Conservation (phyloP, 2,888 invertebrate genomes). For the Eristalinus aeneus region DNA sequence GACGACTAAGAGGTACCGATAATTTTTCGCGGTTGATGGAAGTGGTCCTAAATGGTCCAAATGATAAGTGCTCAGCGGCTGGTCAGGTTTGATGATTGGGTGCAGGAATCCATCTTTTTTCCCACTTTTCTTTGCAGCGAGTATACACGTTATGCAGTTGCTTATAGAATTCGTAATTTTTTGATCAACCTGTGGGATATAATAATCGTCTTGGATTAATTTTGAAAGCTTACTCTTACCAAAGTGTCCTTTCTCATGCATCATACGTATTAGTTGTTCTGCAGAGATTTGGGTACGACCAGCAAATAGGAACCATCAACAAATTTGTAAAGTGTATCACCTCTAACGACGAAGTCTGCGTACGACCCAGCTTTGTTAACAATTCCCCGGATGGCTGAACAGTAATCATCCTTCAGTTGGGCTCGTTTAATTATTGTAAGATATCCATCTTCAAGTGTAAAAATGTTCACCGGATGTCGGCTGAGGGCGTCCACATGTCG, state of each 20-base stretch:
- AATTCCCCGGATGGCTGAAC: too few species aligned
- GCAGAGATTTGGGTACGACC: neutral
- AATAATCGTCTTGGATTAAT: slow-evolving; percentile 35
- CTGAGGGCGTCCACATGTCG: slow-evolving; percentile 72
- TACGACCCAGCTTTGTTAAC: neutral
- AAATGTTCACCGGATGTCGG: neutral
- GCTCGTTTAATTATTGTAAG: neutral
- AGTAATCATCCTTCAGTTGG: too few species aligned
- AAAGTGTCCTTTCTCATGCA: too few species aligned
- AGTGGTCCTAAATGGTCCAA: slow-evolving; percentile 76
- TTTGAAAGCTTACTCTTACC: slow-evolving; percentile 25
- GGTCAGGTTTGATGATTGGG: slow-evolving; percentile 73
- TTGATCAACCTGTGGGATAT: slow-evolving; percentile 26
- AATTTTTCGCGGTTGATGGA: slow-evolving; percentile 74
- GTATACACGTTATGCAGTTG: too few species aligned
- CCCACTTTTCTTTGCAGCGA: too few species aligned
- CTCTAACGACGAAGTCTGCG: neutral
- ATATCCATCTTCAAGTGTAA: slow-evolving; percentile 4
- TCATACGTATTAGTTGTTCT: too few species aligned
- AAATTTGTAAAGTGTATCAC: neutral
- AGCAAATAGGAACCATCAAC: neutral
- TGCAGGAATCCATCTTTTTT: too few species aligned
- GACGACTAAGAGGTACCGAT: slow-evolving; percentile 74
- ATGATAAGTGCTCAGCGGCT: slow-evolving; percentile 74
- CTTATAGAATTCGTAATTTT: slow-evolving; percentile 28